Base-by-base conservation (phyloP, 2,888 invertebrate genomes). In the Congeria kusceri region DNA sequence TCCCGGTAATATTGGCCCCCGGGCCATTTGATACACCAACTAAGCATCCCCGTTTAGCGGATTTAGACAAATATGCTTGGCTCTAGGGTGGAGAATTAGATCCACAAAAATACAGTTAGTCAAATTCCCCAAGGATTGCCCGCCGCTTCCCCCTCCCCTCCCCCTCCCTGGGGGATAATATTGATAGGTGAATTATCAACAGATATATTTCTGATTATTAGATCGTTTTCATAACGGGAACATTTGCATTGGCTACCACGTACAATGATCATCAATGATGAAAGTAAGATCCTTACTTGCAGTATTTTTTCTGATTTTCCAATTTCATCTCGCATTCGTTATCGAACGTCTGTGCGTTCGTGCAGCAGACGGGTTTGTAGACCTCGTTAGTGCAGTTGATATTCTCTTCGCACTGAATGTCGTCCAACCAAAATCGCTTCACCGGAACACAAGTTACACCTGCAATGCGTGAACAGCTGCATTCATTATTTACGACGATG, bases 331-430 rank as follows among this genome's bases (percentile, higher is more conserved):
- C 69, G 28, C 76, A 76, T 15, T 47, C 27, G 23, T 69, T 76
- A 23, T 64, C 61, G 46, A 70, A 76, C 7, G 76, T 76, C 7
- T 46, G 23, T 0, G 61, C 58, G 59, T 76, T 57, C 20, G 70
- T 66, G 9, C 70, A 69, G 44, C 76, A 76, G n/a, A 76, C 66
- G 11, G 76, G 76, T 4, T 76, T 53, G 11, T 23, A 32, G 11
- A 58, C 58, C 32, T n/a, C 1, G 27, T 68, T 64, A 3, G 76
- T 76, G 66, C 76, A 76, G 62, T 76, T 76, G 7, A 70, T 39
- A 29, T 61, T 53, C 49, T 65, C 63, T 23, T 64, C 56, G 29
- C 76, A 76, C n/a, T 57, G 44, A 4, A 63, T 28, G n/a, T 69
- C 65, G 5, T 57, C n/a, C 5, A 62, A 46, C 46, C 63, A 44